Base-by-base conservation (phyloP, 1,140 invertebrate genomes). In the Centruroides vittatus region DNA sequence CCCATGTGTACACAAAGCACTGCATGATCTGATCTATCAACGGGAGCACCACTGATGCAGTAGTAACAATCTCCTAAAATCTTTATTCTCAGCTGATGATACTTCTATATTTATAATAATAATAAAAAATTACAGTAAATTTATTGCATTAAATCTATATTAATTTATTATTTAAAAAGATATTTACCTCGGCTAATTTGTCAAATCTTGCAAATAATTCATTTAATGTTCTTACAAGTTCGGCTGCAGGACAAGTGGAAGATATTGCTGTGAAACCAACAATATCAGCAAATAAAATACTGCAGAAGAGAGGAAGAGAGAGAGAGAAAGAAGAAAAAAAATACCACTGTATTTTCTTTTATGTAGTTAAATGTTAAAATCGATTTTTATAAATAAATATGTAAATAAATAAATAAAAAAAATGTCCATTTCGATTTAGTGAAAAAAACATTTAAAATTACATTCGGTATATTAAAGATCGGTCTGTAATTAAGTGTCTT, bases 21-120 rank as follows among this genome's bases (percentile, higher is more conserved):
- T n/a, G 91, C 92, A 75, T 96, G 93, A 73, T 96, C 91, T 0
- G 85, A 80, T 61, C 88, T 76, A 73, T 93, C 89, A 53, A 86
- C 81, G 0, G 91, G 91, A 47, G 89, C 90, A 9, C 76, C 75
- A 74, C 89, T 91, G 69, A 95, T 92, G 73, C 92, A 95, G 76
- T 96, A 95, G 75, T 96, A 95, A 74, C 92, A 95, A 74, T 95
- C 93, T 2, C 93, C 92, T 13, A 95, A 80, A 72, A 95, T 95
- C 79, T 95, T 96, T 63, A 96, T 95, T 50, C 93, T 79, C 62
- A 94, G 75, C 73, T 95, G 92, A 72, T 94, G 85, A 74, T 93
- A 95, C 82, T 90, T 92, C 86, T 86, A 41, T 41, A 8, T 41
- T 41, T 41, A 41, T 41, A 41, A n/a, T n/a, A n/a, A n/a, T n/a